Evolutionary conservation across 2,888 invertebrate genomes (phyloP).

Genomic region (Nephrocerus scutellatus): DNA sequence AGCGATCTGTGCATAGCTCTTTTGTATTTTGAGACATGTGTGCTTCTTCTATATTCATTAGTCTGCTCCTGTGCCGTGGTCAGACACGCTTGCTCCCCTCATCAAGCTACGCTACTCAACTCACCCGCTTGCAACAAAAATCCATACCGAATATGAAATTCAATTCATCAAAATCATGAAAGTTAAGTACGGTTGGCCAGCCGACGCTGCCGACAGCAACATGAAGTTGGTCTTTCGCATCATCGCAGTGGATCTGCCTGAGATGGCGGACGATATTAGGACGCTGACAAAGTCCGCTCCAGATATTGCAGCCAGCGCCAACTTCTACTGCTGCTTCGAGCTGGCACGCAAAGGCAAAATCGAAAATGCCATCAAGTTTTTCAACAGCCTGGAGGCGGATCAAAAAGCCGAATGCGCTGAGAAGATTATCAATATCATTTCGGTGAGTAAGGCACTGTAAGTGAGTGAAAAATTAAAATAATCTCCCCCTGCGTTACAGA

Average conservation of each 20-base stretch:
- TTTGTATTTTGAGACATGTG: not conserved
- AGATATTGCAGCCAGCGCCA: slow-evolving; percentile 36
- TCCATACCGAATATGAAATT: slow-evolving; percentile 42
- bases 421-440: slow-evolving; percentile 33
- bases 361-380: slow-evolving; percentile 37
- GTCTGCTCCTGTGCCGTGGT: slow-evolving; percentile 42
- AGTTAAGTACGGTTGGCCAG: slow-evolving; percentile 45
- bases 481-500: too few relatives aligned
- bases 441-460: too few relatives aligned
- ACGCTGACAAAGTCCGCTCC: slow-evolving; percentile 39
- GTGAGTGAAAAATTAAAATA: too few relatives aligned
- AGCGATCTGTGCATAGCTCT: not conserved
- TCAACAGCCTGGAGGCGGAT: slow-evolving; percentile 31
- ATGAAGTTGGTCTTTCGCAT: slow-evolving; percentile 43
- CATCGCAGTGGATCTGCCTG: slow-evolving; percentile 40
- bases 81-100: slow-evolving; percentile 36
- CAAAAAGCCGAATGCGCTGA: slow-evolving; percentile 27
- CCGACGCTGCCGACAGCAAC: slow-evolving; percentile 35
- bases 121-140: slow-evolving; percentile 42
- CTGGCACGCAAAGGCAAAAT: slow-evolving; percentile 39
- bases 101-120: slow-evolving; percentile 41
- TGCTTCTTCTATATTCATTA: not conserved
- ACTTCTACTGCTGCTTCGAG: slow-evolving; percentile 43
- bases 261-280: slow-evolving; percentile 42
- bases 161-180: slow-evolving; percentile 47